A percentile compares a stretch with the other conserved stretches of the same genome.
These are phyloP conservation scores for Eubasilissa splendida DNA, from an alignment of 2,888 invertebrate species.

Conservation along the genomic window DNA sequence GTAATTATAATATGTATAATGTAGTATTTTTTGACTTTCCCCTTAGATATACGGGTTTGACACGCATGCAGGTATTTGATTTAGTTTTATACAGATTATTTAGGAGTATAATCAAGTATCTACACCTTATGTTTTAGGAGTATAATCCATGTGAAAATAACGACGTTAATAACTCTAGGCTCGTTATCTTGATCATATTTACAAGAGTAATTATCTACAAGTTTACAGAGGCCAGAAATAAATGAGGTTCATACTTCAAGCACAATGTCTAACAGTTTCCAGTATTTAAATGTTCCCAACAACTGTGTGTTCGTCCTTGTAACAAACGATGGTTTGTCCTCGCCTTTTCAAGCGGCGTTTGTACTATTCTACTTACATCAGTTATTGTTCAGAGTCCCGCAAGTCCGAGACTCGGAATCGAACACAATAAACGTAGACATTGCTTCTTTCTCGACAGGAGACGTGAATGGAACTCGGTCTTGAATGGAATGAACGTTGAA, in stretches of 20 bases:
- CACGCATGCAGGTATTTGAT: too few species aligned
- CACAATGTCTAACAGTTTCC: neutral
- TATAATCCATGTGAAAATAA: neutral
- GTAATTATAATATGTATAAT: too few species aligned
- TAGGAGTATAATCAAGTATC: too few species aligned
- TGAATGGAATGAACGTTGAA: neutral
- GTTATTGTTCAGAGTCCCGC: neutral
- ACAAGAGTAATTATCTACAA: conserved; percentile 9
- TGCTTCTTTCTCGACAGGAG: neutral
- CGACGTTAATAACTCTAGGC: neutral
- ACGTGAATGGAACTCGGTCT: neutral
- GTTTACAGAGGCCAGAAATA: conserved; percentile 2
- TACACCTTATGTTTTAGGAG: too few species aligned
- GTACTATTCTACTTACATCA: neutral
- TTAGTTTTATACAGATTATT: too few species aligned
- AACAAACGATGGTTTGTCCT: neutral
- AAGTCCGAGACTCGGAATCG: neutral
- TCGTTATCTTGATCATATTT: conserved; percentile 18
- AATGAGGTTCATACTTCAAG: neutral
- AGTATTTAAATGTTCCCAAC: too few species aligned
- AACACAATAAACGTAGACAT: neutral
- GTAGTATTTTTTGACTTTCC: too few species aligned
- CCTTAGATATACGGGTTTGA: too few species aligned
- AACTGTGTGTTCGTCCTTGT: neutral
- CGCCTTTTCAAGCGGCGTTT: neutral